Base-by-base conservation (phyloP, 2,113 vertebrate species). In the Dendropsophus ebraccatus region DNA sequence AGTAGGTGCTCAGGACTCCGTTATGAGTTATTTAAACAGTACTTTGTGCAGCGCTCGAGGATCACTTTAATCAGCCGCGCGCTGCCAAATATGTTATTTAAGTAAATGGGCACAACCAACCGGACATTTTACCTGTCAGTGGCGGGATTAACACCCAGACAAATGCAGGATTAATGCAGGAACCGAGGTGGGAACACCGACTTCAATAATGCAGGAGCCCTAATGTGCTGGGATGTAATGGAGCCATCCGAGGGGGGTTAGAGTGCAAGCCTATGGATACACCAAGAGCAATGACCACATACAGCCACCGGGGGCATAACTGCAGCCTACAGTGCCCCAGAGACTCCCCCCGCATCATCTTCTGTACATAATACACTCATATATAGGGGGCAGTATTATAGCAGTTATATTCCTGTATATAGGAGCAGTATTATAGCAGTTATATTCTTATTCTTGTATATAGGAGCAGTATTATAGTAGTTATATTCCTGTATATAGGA, bases 21-120 rank as follows among this genome's bases (percentile, higher is more conserved):
- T 70, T 86, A 56, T 70, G 76, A 73, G 76, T 80, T 54, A 79
- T 85, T 85, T 85, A 85, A 79, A 69, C 75, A 85, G 84, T 67
- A 54, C 47, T 62, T 62, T 80, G 60, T 23, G 28, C 50, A 50
- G 28, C 2, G 50, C 25, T 6, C 54, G 49, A 37, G 0, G 50
- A 21, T 19, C 74, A 67, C 84, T 80, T 86, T 81, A 86, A 80
- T 86, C 76, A 80, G 32, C 45, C 13, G 21, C n/a, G 2, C 14
- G 60, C 47, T 41, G 84, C 84, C 84, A 80, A 72, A 72, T 80
- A 67, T 12, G 73, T 79, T 85, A 85, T 78, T 85, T 85, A 85
- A 85, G 83, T 67, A 67, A 86, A 86, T 86, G 74, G 58, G 54
- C 12, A 70, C 17, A 80, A 86, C 47, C 84, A 80, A 47, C 49